A percentile compares a stretch with the other conserved stretches of the same genome.
phyloP scores from a whole-genome alignment of 2,797 vertebrate species.

The Anisognathus igniventris region DNA sequence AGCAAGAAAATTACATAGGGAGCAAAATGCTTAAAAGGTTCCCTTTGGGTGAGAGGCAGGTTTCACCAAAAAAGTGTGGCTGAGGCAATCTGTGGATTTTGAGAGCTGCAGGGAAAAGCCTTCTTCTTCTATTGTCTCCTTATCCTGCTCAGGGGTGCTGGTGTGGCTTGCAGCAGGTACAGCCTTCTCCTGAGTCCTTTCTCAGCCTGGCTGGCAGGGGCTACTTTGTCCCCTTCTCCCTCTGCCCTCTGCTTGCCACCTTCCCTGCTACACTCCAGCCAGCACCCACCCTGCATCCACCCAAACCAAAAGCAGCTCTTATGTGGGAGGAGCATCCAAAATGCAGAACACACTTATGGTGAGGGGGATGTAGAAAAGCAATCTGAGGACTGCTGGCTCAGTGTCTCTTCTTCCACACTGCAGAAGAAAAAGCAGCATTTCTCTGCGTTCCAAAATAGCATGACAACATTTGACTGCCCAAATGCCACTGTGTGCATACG shows the following conservation, averaged over 20 bases:
- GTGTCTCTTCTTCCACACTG: neutral
- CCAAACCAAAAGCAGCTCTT: neutral
- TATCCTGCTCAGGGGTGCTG: neutral
- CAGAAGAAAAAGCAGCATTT: neutral
- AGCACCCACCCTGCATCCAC: neutral
- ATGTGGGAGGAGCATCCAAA: neutral
- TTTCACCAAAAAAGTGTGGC: neutral
- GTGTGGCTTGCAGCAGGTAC: neutral
- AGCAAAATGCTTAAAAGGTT: neutral
- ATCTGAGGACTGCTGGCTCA: slow-evolving; percentile 4
- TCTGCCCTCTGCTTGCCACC: neutral
- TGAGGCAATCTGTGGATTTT: neutral
- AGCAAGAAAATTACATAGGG: neutral
- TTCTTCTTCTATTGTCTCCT: neutral
- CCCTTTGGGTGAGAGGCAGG: neutral
- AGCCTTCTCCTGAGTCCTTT: neutral
- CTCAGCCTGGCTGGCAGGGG: neutral
- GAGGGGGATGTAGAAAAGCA: slow-evolving; percentile 10
- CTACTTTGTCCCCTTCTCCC: neutral
- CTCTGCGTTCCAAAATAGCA: neutral
- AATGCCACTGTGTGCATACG: neutral
- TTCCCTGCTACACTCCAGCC: neutral
- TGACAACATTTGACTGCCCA: neutral
- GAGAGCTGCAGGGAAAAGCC: neutral
- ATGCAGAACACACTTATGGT: neutral